A percentile compares a stretch with the other conserved stretches of the same genome.
Conservation (phyloP, 2,888 invertebrate genomes). For the Autographa pulchrina region DNA sequence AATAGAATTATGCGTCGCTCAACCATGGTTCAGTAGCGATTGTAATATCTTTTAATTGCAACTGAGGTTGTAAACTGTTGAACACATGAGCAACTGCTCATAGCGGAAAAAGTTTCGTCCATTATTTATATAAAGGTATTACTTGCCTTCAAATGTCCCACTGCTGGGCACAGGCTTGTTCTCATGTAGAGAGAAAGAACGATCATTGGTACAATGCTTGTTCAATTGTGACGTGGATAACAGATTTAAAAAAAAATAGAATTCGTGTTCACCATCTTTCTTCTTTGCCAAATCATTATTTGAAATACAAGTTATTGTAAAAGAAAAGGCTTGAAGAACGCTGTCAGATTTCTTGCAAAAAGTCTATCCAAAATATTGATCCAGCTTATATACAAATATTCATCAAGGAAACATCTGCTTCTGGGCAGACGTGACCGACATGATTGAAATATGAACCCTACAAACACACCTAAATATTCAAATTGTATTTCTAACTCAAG, state of each 20-base stretch:
- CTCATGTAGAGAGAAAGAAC: no score
- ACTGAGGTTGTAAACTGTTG: background rate
- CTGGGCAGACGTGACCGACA: slow-evolving; percentile 16
- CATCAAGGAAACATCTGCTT: slow-evolving; percentile 28
- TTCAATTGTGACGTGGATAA: no score
- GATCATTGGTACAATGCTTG: no score
- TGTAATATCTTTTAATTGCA: background rate
- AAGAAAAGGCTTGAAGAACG: no score
- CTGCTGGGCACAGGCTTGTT: no score
- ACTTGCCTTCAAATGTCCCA: no score
- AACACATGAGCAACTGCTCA: background rate
- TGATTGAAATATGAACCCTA: slow-evolving; percentile 39
- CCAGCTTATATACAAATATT: slow-evolving; percentile 8
- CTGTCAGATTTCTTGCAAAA: background rate
- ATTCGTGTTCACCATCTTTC: no score
- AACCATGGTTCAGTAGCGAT: background rate
- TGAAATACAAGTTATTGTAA: no score
- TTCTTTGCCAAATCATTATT: no score
- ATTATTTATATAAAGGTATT: no score
- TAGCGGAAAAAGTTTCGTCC: no score
- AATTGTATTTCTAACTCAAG: slow-evolving; percentile 24
- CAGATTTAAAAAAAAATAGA: no score
- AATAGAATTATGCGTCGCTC: slow-evolving; percentile 14
- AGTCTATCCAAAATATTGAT: background rate
- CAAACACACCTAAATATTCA: slow-evolving; percentile 39